Percentiles rank a stretch among this genome's conserved stretches.
Evolutionary conservation across 2,888 invertebrate genomes (phyloP).

Genomic region (Periphyllus acericola): DNA sequence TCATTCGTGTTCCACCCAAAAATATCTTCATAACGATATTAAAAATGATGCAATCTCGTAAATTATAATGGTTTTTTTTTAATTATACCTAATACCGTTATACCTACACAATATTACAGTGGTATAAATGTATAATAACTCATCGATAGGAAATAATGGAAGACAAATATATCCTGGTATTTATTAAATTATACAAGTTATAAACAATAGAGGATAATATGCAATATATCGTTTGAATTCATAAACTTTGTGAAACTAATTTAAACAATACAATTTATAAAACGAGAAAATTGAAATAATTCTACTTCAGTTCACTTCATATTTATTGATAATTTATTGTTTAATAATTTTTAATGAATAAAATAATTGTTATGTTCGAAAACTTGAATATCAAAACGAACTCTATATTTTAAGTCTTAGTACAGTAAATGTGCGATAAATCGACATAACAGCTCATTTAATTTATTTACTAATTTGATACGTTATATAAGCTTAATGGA

Average conservation of each 20-base stretch:
- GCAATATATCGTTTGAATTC: slow-evolving; percentile 13
- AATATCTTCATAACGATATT: too few species aligned
- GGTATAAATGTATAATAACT: neutral
- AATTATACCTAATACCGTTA: too few species aligned
- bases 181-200: neutral
- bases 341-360: neutral
- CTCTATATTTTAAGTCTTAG: neutral
- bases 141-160: neutral
- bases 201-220: neutral
- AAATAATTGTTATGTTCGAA: neutral
- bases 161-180: neutral
- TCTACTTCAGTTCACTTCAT: neutral
- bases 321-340: neutral
- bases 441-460: neutral
- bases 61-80: too few species aligned
- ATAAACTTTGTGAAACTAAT: neutral
- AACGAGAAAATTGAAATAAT: slow-evolving; percentile 9
- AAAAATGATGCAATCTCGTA: too few species aligned
- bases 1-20: too few species aligned
- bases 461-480: too few species aligned
- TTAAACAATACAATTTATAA: neutral
- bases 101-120: too few species aligned
- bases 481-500: too few species aligned
- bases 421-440: neutral
- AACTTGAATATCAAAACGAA: neutral